phyloP scores from a whole-genome alignment of 1,140 invertebrate genomes.

The Tigriopus japonicus region DNA sequence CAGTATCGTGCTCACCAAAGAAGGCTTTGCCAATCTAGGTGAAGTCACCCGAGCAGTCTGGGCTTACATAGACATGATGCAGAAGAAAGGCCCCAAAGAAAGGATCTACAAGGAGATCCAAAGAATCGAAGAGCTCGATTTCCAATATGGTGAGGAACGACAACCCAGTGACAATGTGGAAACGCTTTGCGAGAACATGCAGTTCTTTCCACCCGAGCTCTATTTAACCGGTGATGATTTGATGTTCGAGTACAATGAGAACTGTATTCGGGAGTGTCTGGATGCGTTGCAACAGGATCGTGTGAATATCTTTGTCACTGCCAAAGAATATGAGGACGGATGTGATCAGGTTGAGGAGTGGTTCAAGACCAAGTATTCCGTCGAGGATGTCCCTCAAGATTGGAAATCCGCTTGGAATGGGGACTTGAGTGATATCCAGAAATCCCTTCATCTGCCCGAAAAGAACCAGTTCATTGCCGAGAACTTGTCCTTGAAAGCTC shows the following conservation, averaged over 20 bases:
- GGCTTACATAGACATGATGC: constrained; percentile 46
- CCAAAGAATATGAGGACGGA: background rate
- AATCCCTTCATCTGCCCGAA: constrained; percentile 40
- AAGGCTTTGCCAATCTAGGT: background rate
- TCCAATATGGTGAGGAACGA: constrained; percentile 35
- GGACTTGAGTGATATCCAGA: background rate
- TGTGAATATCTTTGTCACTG: constrained; percentile 48
- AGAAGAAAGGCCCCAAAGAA: constrained; percentile 36
- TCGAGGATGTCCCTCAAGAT: constrained; percentile 22
- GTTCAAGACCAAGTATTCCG: constrained; percentile 5
- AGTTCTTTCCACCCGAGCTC: constrained; percentile 50
- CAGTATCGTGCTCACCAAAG: background rate
- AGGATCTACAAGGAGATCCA: constrained; percentile 54
- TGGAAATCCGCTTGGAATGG: background rate
- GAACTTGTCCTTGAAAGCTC: constrained; percentile 45
- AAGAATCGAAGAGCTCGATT: constrained; percentile 38
- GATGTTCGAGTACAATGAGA: constrained; percentile 56
- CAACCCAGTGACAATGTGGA: constrained; percentile 56
- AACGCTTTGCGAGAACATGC: constrained; percentile 52
- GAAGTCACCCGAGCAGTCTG: background rate
- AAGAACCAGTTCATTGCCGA: constrained; percentile 63
- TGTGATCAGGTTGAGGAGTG: background rate
- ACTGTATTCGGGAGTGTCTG: constrained; percentile 24
- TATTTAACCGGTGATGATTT: constrained; percentile 53
- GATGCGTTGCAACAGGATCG: constrained; percentile 32